phyloP scores from a whole-genome alignment of 2,888 invertebrate species.

The Alsophila aescularia region DNA sequence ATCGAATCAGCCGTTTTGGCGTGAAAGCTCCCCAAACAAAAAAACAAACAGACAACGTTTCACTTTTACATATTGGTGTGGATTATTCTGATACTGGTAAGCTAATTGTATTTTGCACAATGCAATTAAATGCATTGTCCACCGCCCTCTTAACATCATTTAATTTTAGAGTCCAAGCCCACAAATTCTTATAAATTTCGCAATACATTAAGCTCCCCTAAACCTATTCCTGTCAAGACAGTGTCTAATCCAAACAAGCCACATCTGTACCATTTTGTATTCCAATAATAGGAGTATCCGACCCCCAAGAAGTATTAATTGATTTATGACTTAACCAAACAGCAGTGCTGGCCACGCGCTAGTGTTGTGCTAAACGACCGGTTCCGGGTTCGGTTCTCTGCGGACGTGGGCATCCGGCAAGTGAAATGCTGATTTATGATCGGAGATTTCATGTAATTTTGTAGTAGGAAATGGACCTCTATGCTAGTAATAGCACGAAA shows the following conservation, averaged over 20 bases:
- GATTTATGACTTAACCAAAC: conserved; percentile 23
- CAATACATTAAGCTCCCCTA: too few species aligned
- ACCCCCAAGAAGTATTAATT: conserved; percentile 21
- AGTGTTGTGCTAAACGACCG: conserved; percentile 23
- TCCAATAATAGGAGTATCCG: conserved; percentile 19
- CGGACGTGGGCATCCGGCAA: conserved; percentile 17
- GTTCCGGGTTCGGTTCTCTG: conserved; percentile 31
- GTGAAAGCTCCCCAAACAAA: too few species aligned
- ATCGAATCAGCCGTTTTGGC: too few species aligned
- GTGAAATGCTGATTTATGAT: conserved; percentile 19
- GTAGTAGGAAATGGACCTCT: conserved; percentile 1
- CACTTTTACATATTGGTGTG: too few species aligned
- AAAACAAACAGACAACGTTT: too few species aligned
- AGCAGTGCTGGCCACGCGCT: conserved; percentile 3
- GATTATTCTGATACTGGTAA: too few species aligned
- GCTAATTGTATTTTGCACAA: too few species aligned
- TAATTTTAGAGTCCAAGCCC: too few species aligned
- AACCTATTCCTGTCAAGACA: too few species aligned
- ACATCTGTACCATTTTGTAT: not conserved
- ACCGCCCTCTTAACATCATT: too few species aligned
- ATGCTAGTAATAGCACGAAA: not conserved
- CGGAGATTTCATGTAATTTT: conserved; percentile 9
- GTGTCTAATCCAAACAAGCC: not conserved
- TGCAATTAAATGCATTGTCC: too few species aligned
- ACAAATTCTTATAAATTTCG: too few species aligned